Conservation (phyloP, 2,888 invertebrate genomes). For the Stegophylla sp. region DNA sequence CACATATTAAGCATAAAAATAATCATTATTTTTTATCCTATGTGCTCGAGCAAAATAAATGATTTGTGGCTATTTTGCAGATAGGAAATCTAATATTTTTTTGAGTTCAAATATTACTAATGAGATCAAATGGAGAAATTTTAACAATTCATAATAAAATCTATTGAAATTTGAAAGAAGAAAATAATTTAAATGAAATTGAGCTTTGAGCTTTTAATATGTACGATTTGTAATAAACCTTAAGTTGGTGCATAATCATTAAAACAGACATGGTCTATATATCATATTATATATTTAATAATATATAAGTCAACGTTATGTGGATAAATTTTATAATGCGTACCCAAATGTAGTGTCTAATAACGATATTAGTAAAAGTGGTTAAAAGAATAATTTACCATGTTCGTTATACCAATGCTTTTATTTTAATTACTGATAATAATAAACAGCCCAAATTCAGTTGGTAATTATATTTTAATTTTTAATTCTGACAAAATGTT, state of each 20-base stretch:
- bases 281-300: slow-evolving; percentile 1
- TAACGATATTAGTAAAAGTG: slow-evolving; percentile 39
- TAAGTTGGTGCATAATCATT: slow-evolving; percentile 52
- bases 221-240: slow-evolving; percentile 49
- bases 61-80: slow-evolving; percentile 18
- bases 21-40: slow-evolving; percentile 48
- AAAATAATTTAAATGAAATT: slow-evolving; percentile 53
- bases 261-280: slow-evolving; percentile 47
- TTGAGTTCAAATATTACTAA: slow-evolving; percentile 54
- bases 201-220: slow-evolving; percentile 49
- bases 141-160: slow-evolving; percentile 51
- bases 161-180: slow-evolving; percentile 54
- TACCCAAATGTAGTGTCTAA: slow-evolving; percentile 41
- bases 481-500: slow-evolving; percentile 37
- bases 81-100: slow-evolving; percentile 19
- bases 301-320: slow-evolving; percentile 30
- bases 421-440: slow-evolving; percentile 32
- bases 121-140: slow-evolving; percentile 54
- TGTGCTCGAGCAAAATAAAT: slow-evolving; percentile 35
- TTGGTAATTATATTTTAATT: slow-evolving; percentile 14
- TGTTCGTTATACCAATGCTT: slow-evolving; percentile 30
- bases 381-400: slow-evolving; percentile 37
- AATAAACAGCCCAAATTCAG: slow-evolving; percentile 43
- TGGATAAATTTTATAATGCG: slow-evolving; percentile 33
- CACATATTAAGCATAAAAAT: slow-evolving; percentile 36